phyloP scores from a whole-genome alignment of 2,797 vertebrate species.

The Percopsis omiscomaycus region DNA sequence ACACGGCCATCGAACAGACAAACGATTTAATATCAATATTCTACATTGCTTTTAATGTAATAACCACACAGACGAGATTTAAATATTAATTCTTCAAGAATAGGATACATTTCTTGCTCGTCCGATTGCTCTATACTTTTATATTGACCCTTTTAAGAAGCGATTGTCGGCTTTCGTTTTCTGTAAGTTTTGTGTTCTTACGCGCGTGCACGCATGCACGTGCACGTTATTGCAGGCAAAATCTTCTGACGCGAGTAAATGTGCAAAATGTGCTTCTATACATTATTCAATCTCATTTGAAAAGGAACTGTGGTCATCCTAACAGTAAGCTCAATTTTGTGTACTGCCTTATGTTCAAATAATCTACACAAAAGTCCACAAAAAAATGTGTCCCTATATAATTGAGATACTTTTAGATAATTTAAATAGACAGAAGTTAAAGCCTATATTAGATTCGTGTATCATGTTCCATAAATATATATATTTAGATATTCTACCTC shows the following conservation, averaged over 20 bases:
- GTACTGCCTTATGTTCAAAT: too few relatives aligned
- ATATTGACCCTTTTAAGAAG: slow-evolving; percentile 1
- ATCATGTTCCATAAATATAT: too few relatives aligned
- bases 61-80: background rate
- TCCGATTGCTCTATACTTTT: rapidly evolving
- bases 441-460: too few relatives aligned
- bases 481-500: too few relatives aligned
- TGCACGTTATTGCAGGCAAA: slow-evolving; percentile 4
- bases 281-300: too few relatives aligned
- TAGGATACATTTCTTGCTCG: background rate
- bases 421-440: too few relatives aligned
- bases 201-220: slow-evolving; percentile 45
- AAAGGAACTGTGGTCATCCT: too few relatives aligned
- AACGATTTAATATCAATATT: slow-evolving; percentile 47
- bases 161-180: slow-evolving; percentile 9
- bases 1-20: slow-evolving; percentile 38
- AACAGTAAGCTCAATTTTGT: too few relatives aligned
- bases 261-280: too few relatives aligned
- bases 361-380: too few relatives aligned
- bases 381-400: too few relatives aligned
- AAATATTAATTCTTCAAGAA: slow-evolving; percentile 44
- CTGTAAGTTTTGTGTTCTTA: rapidly evolving
- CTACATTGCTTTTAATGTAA: rapidly evolving
- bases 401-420: too few relatives aligned
- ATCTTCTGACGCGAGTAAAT: background rate